Evolutionary conservation across 2,888 invertebrate genomes (phyloP).

Genomic region (Cheilosia vulpina): DNA sequence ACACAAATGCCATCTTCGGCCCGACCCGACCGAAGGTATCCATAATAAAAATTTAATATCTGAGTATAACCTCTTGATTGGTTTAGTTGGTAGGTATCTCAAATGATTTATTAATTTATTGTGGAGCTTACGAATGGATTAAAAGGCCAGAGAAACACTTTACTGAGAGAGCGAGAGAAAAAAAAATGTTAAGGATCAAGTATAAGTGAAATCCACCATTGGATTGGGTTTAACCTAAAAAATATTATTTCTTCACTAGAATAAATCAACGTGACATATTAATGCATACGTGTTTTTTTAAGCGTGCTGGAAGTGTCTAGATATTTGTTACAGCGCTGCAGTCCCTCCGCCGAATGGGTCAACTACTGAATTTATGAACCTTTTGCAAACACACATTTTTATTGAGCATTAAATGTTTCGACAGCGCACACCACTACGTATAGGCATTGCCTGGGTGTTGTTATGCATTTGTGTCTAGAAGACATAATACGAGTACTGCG

Average conservation of each 20-base stretch:
- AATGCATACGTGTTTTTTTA: constrained; percentile 13
- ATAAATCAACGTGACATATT: constrained; percentile 13
- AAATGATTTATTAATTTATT: constrained; percentile 69
- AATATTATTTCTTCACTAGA: constrained; percentile 4
- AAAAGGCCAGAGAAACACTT: background rate
- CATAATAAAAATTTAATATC: constrained; percentile 58
- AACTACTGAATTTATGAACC: constrained; percentile 35
- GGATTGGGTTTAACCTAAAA: background rate
- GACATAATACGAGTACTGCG: background rate
- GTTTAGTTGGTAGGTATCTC: constrained; percentile 31
- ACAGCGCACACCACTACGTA: background rate
- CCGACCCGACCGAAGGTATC: background rate
- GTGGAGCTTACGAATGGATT: constrained; percentile 20
- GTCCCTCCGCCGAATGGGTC: background rate
- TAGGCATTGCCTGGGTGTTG: background rate
- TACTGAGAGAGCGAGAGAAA: background rate
- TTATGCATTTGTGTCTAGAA: background rate
- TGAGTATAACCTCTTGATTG: constrained; percentile 58
- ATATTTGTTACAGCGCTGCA: background rate
- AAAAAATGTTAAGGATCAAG: background rate
- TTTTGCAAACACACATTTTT: constrained; percentile 24
- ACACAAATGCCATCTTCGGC: constrained; percentile 20
- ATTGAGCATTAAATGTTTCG: constrained; percentile 37
- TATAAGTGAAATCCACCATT: background rate
- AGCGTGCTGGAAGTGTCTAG: constrained; percentile 5